Conservation (phyloP, 2,797 vertebrate species). For the Zenarchopterus dispar region DNA sequence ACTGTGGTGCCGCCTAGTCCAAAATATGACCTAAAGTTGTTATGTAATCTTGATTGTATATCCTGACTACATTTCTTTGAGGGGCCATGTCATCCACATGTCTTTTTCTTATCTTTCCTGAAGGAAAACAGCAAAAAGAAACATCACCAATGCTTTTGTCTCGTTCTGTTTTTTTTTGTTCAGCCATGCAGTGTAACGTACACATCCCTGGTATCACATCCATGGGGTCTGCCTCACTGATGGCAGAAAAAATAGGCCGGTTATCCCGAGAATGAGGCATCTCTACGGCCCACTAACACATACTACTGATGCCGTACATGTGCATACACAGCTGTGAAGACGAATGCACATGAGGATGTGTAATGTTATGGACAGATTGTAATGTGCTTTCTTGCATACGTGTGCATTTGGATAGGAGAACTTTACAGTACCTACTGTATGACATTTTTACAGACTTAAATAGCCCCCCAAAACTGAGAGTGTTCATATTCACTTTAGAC, state of each 20-base stretch:
- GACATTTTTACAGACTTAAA: no score
- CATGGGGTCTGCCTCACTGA: slow-evolving; percentile 51
- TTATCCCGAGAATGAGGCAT: slow-evolving; percentile 65
- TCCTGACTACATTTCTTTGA: slow-evolving; percentile 2
- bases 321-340: slow-evolving; percentile 31
- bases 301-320: slow-evolving; percentile 69
- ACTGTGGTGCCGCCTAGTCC: no score
- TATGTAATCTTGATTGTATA: no score
- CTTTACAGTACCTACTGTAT: no score
- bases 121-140: slow-evolving; percentile 29
- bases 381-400: no score
- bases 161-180: no score
- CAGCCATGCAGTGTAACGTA: slow-evolving; percentile 55
- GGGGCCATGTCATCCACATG: slow-evolving; percentile 39
- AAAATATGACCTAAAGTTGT: no score
- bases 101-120: slow-evolving; percentile 9
- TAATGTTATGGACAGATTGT: not conserved
- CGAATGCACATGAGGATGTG: slow-evolving; percentile 30
- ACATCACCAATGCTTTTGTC: slow-evolving; percentile 30
- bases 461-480: no score
- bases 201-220: slow-evolving; percentile 40
- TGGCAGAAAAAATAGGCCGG: slow-evolving; percentile 61
- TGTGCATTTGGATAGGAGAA: no score
- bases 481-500: no score
- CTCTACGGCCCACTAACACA: slow-evolving; percentile 61